phyloP scores from a whole-genome alignment of 1,140 invertebrate species.

The Diorhabda carinulata region DNA sequence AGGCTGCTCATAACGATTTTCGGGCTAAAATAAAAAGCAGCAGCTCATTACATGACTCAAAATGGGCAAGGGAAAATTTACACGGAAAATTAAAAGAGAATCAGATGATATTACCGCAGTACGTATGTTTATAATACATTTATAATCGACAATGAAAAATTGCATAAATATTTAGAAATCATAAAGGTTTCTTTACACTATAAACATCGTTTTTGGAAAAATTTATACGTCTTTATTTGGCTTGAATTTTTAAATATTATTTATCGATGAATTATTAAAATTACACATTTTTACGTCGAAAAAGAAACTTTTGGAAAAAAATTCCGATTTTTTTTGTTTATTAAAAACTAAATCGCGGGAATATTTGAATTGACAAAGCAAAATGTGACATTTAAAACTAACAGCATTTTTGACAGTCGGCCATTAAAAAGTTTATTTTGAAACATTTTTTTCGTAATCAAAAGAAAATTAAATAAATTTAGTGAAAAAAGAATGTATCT shows the following conservation, averaged over 20 bases:
- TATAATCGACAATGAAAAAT: background rate
- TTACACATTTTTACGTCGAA: no score
- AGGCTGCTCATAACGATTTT: conserved; percentile 30
- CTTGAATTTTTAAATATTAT: background rate
- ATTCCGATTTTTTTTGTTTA: background rate
- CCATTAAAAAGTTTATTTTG: no score
- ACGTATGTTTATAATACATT: conserved; percentile 7
- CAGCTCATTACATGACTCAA: conserved; percentile 32
- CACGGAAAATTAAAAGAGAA: conserved; percentile 12
- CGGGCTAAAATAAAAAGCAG: conserved; percentile 27
- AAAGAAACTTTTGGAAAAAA: background rate
- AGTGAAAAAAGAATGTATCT: no score
- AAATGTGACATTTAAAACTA: no score
- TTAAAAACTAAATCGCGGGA: no score
- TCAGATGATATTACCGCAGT: conserved; percentile 25
- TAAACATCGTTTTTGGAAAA: background rate
- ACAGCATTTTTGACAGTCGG: no score
- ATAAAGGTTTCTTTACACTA: background rate
- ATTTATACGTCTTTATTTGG: background rate
- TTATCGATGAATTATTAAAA: background rate
- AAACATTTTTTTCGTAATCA: no score
- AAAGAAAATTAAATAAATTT: no score
- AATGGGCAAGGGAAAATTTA: conserved; percentile 24
- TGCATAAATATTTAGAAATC: background rate
- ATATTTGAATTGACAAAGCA: no score